phyloP scores from a whole-genome alignment of 2,797 vertebrate genomes.

The Myotis planiceps region DNA sequence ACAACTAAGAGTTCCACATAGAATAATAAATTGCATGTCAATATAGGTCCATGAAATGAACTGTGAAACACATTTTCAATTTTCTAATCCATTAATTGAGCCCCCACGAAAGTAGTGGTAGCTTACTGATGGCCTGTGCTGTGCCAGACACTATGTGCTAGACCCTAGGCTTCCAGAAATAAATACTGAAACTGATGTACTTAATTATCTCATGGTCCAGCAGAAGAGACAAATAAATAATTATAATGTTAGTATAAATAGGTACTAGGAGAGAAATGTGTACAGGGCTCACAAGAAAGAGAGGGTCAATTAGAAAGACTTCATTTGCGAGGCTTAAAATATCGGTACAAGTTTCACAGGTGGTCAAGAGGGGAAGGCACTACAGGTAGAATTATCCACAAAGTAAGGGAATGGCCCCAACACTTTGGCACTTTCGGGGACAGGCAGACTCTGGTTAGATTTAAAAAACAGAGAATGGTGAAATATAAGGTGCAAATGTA shows the following conservation, averaged over 20 bases:
- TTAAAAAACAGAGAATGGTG: neutral
- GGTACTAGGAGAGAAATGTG: neutral
- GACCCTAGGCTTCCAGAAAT: neutral
- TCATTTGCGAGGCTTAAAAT: neutral
- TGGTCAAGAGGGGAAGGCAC: neutral
- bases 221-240: neutral
- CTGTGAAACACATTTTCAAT: conserved; percentile 1
- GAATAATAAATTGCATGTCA: conserved; percentile 34
- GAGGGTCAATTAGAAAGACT: neutral
- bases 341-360: neutral
- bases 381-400: neutral
- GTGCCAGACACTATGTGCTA: neutral
- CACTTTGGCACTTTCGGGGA: neutral
- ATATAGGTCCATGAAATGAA: neutral
- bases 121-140: neutral
- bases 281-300: neutral
- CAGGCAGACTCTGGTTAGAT: neutral
- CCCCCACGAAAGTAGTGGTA: neutral
- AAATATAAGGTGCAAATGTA: neutral
- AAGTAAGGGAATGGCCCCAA: neutral
- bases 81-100: conserved; percentile 9
- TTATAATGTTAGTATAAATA: neutral
- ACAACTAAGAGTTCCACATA: neutral
- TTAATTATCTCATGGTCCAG: neutral
- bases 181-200: neutral